Evolutionary conservation across 2,113 vertebrate genomes (phyloP).

Genomic region (Choloepus hoffmanni): DNA sequence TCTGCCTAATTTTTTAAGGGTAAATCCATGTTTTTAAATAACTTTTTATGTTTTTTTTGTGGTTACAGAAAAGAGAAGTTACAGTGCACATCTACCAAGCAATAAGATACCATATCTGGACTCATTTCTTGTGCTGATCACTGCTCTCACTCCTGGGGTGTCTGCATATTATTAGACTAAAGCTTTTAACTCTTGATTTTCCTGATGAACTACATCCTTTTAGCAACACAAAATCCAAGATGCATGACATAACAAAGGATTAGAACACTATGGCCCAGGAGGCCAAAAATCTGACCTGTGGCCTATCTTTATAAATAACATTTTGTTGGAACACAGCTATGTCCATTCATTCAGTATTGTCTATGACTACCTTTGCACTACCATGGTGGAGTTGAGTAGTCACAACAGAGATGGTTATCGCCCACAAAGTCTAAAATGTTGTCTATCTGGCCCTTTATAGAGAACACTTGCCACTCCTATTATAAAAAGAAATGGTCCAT

Average conservation of each 20-base stretch:
- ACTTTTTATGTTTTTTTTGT: neutral
- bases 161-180: neutral
- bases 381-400: neutral
- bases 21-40: neutral
- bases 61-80: neutral
- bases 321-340: neutral
- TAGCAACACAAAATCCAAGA: neutral
- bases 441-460: neutral
- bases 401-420: neutral
- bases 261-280: neutral
- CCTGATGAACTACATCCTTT: neutral
- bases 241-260: neutral
- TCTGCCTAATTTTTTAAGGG: neutral
- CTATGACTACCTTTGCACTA: neutral
- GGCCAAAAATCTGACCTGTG: neutral
- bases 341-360: neutral
- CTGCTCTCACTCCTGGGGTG: neutral
- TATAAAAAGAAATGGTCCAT: neutral
- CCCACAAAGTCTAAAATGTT: neutral
- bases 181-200: neutral
- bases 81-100: neutral
- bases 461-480: neutral
- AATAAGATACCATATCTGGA: neutral
- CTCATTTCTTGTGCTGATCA: too few relatives aligned
- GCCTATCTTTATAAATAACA: neutral